These are phyloP conservation scores for Chromis chromis DNA, from an alignment of 2,797 vertebrate genomes.

Conservation along the genomic window DNA sequence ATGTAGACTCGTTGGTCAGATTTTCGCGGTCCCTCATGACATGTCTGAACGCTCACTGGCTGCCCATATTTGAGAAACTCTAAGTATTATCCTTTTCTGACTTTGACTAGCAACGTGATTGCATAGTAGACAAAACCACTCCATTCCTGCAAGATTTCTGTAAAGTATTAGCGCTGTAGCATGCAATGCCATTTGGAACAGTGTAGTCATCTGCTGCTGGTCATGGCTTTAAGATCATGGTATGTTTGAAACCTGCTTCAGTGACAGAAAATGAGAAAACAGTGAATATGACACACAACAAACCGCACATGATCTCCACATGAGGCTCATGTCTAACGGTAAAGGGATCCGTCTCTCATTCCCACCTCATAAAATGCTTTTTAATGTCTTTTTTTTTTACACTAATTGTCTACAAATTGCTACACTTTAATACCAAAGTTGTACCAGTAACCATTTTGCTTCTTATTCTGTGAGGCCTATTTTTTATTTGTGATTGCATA, in stretches of 20 bases:
- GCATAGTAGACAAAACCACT: not conserved
- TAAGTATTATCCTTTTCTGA: not conserved
- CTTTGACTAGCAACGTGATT: conserved; percentile 9
- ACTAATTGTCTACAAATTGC: too few species aligned
- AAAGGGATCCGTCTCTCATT: not conserved
- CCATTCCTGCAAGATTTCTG: not conserved
- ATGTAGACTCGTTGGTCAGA: not conserved
- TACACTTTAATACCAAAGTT: too few species aligned
- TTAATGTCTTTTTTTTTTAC: not conserved
- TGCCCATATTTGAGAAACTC: conserved; percentile 4
- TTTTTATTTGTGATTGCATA: too few species aligned
- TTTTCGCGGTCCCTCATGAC: conserved; percentile 2
- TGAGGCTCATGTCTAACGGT: not conserved
- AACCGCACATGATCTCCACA: not conserved
- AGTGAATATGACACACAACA: not conserved
- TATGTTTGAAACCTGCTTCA: not conserved
- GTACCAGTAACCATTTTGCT: too few species aligned
- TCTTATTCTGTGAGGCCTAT: too few species aligned
- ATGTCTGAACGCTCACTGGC: not conserved
- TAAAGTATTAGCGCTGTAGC: not conserved
- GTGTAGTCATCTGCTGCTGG: not conserved
- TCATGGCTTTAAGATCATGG: not conserved
- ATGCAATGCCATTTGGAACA: not conserved
- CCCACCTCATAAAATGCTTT: conserved; percentile 13
- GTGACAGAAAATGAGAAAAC: not conserved